Base-by-base conservation (phyloP, 2,888 invertebrate genomes). In the Argyra leucocephala region DNA sequence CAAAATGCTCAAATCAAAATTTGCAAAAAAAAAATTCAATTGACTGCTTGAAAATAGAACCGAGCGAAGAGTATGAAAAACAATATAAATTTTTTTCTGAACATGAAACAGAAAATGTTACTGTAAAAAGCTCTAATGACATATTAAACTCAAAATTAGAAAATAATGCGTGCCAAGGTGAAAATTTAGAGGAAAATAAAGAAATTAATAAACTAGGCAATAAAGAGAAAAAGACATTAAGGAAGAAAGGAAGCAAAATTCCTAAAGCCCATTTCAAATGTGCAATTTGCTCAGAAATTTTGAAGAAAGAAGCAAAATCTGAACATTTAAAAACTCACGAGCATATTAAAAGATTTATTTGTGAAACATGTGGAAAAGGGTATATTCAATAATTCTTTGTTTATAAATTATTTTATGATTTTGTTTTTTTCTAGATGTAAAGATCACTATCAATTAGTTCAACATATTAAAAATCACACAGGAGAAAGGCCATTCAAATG, bases 291-390 rank as follows among this genome's bases (percentile, higher is more conserved):
- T 26, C 24, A 15, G 3, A 24, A 61, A 15, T 59, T 59, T n/a
- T 21, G 1, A 31, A 26, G n/a, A 31, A 31, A 21, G 31, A 61
- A n/a, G 24, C n/a, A 26, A 61, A 61, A 21, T n/a, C n/a, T 22
- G n/a, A 31, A 2, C 61, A 61, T 21, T 6, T 26, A 5, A 61
- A 61, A 31, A 26, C 9, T n/a, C 61, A 61, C 31, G 1, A 59
- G 23, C 12, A 23, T 59, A 5, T 6, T 18, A 23, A 22, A 23
- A 22, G 59, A 23, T 61, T 31, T 31, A 61, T 61, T 31, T 61
- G 61, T 10, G 61, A 61, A 31, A 26, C 31, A n/a, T 61, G 61
- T 61, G 61, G 61, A 15, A 61, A 61, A 61, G 61, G 61, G 48
- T 48, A 48, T 15, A 18, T 48, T 48, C 12, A 31, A 31, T 7